phyloP scores from a whole-genome alignment of 2,113 vertebrate genomes.

The Oncorhynchus clarkii region DNA sequence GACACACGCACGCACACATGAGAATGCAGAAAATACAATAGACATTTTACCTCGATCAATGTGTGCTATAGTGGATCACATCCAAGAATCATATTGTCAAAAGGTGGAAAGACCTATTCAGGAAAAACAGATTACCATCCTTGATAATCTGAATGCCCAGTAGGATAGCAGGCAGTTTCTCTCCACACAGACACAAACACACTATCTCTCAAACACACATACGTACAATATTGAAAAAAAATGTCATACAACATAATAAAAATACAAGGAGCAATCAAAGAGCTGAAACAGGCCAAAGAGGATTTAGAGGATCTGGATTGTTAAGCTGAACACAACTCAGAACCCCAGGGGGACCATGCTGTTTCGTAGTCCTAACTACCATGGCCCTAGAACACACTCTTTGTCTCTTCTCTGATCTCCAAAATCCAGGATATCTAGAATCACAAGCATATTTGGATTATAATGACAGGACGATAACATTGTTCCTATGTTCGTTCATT shows the following conservation, averaged over 20 bases:
- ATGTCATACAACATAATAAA: conserved; percentile 57
- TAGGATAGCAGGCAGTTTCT: too few species aligned
- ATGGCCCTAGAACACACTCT: conserved; percentile 58
- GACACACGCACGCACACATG: too few species aligned
- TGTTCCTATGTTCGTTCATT: not conserved
- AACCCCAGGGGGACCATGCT: conserved; percentile 51
- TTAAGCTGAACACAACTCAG: conserved; percentile 70
- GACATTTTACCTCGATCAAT: too few species aligned
- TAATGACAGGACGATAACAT: not conserved
- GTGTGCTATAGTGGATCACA: too few species aligned
- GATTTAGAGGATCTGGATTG: conserved; percentile 73
- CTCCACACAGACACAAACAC: conserved; percentile 6
- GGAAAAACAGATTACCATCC: too few species aligned
- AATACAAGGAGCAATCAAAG: conserved; percentile 70
- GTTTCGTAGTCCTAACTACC: conserved; percentile 57
- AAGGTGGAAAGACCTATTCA: too few species aligned
- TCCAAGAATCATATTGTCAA: too few species aligned
- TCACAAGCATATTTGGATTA: too few species aligned
- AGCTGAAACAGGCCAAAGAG: conserved; percentile 63
- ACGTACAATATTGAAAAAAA: conserved; percentile 67
- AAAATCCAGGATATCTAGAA: not conserved
- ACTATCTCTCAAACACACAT: conserved; percentile 25
- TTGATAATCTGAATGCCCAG: too few species aligned
- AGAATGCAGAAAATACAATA: too few species aligned
- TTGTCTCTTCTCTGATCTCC: conserved; percentile 34